Evolutionary conservation across 2,113 vertebrate genomes (phyloP).

Genomic region (Felis chaus): DNA sequence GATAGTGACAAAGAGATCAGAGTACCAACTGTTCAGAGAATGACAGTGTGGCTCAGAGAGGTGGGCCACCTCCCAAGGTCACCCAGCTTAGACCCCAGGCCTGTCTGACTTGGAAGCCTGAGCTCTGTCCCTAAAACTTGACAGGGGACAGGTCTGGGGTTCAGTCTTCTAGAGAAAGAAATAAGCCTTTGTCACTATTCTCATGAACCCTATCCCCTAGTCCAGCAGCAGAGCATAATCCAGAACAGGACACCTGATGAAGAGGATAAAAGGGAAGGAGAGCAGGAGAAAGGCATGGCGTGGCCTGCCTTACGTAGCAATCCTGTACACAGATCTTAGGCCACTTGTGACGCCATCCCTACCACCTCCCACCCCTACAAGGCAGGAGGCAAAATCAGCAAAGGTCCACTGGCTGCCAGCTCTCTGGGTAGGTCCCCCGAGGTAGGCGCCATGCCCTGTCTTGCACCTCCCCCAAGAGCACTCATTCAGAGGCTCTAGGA

Average conservation of each 20-base stretch:
- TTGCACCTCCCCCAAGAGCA: background rate
- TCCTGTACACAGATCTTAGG: background rate
- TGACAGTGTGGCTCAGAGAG: background rate
- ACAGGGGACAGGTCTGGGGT: background rate
- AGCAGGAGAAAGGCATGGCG: background rate
- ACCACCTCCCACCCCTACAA: no score
- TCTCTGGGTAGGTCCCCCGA: background rate
- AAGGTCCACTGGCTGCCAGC: background rate
- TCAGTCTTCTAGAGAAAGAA: constrained; percentile 15
- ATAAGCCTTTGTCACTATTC: background rate
- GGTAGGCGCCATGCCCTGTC: background rate
- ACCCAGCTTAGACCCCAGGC: background rate
- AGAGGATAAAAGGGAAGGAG: background rate
- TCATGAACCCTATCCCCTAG: background rate
- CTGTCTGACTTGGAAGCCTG: background rate
- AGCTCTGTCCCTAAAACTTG: background rate
- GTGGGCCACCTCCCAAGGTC: background rate
- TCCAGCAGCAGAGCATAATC: background rate
- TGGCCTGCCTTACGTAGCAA: background rate
- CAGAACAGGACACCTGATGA: background rate
- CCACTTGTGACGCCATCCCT: background rate
- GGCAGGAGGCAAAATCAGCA: background rate
- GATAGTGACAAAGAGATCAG: background rate
- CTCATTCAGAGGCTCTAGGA: constrained; percentile 17
- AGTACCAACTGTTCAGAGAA: background rate